Conservation (phyloP, 2,797 vertebrate species). For the Enteromius fasciolatus region DNA sequence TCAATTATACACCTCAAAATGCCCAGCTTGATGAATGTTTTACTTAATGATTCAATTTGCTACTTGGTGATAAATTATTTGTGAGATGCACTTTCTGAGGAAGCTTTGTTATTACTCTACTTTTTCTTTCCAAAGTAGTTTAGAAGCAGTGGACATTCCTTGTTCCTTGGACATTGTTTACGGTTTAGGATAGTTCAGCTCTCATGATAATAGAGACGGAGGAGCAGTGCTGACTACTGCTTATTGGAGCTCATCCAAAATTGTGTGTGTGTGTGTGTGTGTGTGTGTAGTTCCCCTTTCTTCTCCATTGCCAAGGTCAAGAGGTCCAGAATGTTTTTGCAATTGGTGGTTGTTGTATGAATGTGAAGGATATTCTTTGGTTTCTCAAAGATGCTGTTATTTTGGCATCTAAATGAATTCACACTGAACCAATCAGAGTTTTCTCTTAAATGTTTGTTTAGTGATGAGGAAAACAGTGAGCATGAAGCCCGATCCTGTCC, state of each 20-base stretch:
- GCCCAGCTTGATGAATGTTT: background rate
- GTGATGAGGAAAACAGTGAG: background rate
- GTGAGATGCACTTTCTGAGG: background rate
- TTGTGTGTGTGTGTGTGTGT: background rate
- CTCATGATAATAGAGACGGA: background rate
- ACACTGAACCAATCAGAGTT: background rate
- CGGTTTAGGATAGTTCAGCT: background rate
- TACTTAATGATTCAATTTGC: background rate
- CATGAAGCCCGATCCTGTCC: background rate
- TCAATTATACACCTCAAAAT: background rate
- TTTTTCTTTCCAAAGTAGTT: background rate
- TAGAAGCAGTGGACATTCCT: background rate
- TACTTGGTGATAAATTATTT: background rate
- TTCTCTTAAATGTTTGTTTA: background rate
- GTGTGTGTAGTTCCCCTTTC: background rate
- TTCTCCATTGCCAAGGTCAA: background rate
- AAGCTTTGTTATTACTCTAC: background rate
- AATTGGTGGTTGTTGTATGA: conserved; percentile 10
- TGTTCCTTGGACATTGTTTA: background rate
- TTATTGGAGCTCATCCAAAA: conserved; percentile 30
- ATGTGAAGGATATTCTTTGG: background rate
- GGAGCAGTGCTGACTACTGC: background rate
- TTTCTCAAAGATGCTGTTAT: background rate
- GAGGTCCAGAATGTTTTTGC: background rate
- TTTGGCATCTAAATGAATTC: background rate